These are phyloP conservation scores for Maniola jurtina DNA, from an alignment of 1,140 invertebrate genomes.

Conservation along the genomic window DNA sequence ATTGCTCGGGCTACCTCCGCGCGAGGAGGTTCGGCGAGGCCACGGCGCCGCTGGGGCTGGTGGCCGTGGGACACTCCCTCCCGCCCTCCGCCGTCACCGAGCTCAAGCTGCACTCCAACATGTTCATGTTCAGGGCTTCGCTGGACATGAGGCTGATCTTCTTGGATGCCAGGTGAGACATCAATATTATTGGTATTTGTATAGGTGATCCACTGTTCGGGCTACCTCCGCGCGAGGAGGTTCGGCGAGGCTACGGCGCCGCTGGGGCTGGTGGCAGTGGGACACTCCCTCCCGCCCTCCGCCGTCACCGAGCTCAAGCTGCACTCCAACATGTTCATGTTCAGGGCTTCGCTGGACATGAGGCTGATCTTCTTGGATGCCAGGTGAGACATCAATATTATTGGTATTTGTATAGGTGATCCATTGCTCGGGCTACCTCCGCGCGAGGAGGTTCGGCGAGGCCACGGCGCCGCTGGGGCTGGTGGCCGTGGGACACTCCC, in stretches of 20 bases:
- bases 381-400: conserved; percentile 62
- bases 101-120: conserved; percentile 97
- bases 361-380: conserved; percentile 97
- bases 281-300: conserved; percentile 95
- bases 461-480: conserved; percentile 92
- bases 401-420: conserved; percentile 89
- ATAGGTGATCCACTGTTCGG: conserved; percentile 98
- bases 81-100: conserved; percentile 97
- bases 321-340: conserved; percentile 99
- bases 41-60: conserved; percentile 92
- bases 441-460: conserved; percentile 85
- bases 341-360: conserved; percentile 93
- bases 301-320: conserved; percentile 98
- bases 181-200: neutral
- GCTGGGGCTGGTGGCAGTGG: conserved; percentile 95
- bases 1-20: conserved; percentile 97
- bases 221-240: conserved; percentile 91
- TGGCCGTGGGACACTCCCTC: conserved; percentile 96
- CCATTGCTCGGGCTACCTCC: conserved; percentile 97
- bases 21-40: conserved; percentile 83
- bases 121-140: conserved; percentile 98
- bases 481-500: conserved; percentile 96
- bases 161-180: conserved; percentile 88
- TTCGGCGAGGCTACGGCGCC: conserved; percentile 88
- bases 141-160: conserved; percentile 97